Conservation (phyloP, 2,797 vertebrate genomes). For the Carapus acus region DNA sequence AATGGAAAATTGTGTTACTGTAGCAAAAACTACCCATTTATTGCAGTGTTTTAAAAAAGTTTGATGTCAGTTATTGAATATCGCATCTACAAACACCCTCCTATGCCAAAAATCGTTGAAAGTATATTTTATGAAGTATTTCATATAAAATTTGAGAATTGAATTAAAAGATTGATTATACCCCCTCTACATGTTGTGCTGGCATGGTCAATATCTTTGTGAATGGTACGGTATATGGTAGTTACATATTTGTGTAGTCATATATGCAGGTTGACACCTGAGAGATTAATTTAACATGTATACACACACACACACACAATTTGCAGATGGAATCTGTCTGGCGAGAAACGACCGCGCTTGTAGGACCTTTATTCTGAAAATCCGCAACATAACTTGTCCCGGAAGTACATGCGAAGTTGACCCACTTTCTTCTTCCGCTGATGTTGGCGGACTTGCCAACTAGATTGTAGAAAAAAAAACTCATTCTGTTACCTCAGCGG, state of each 20-base stretch:
- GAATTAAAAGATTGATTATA: slow-evolving; percentile 61
- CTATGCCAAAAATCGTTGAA: slow-evolving; percentile 26
- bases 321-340: no score
- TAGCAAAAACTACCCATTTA: slow-evolving; percentile 43
- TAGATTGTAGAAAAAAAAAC: neutral
- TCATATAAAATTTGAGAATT: slow-evolving; percentile 52
- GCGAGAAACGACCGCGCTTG: no score
- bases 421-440: slow-evolving; percentile 20
- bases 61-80: slow-evolving; percentile 18
- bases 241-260: no score
- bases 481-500: neutral
- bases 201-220: no score
- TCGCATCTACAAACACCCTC: neutral
- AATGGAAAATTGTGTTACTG: slow-evolving; percentile 46
- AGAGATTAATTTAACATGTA: no score
- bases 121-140: slow-evolving; percentile 40
- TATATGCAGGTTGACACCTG: no score
- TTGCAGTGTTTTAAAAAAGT: slow-evolving; percentile 54
- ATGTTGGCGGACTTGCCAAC: slow-evolving; percentile 19
- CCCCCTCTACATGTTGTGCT: no score
- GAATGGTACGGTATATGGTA: no score
- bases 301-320: no score
- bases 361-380: slow-evolving; percentile 31
- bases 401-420: slow-evolving; percentile 20
- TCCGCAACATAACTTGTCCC: neutral